phyloP scores from a whole-genome alignment of 2,797 vertebrate genomes.

The Platalea minor region DNA sequence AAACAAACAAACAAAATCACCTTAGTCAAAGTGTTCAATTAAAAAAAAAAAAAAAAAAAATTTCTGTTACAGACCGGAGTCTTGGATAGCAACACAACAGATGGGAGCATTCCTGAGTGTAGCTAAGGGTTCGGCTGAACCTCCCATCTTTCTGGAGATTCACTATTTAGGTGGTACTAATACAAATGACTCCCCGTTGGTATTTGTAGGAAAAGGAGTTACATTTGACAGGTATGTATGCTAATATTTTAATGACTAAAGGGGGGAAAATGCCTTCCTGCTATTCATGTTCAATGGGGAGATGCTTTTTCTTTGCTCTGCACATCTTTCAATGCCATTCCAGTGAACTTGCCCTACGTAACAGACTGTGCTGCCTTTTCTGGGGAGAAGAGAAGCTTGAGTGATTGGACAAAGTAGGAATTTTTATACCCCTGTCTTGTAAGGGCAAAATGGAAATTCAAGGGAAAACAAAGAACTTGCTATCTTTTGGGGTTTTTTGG shows the following conservation, averaged over 20 bases:
- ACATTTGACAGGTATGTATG: conserved; percentile 92
- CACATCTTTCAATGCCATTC: neutral
- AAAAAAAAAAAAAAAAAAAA: neutral
- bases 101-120: conserved; percentile 97
- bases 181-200: conserved; percentile 78
- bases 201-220: conserved; percentile 95
- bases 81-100: conserved; percentile 90
- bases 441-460: neutral
- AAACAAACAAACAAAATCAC: neutral
- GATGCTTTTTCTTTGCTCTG: neutral
- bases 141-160: conserved; percentile 92
- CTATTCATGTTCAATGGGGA: neutral
- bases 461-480: neutral
- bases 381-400: neutral
- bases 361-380: neutral
- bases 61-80: conserved; percentile 74
- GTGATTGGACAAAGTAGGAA: neutral
- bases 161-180: conserved; percentile 86
- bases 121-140: conserved; percentile 91
- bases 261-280: neutral
- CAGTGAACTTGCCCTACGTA: neutral
- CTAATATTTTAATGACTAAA: neutral
- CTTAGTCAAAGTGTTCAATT: neutral
- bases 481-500: neutral
- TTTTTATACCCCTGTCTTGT: neutral